Percentiles rank a stretch among this genome's conserved stretches.
These are phyloP conservation scores for Dione vanillae DNA, from an alignment of 2,888 invertebrate species.

Conservation along the genomic window DNA sequence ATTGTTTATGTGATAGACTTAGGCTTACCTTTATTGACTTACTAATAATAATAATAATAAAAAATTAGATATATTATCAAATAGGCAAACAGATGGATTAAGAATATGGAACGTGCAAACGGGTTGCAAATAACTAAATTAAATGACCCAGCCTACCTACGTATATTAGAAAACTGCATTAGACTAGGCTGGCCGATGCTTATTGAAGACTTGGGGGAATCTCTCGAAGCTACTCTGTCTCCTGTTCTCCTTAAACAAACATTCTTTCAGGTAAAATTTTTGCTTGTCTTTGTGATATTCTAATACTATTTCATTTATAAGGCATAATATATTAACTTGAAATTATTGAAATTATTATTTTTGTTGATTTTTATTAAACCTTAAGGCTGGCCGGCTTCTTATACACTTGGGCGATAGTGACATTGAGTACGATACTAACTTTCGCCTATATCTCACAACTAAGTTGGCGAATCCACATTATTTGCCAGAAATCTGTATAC, in stretches of 20 bases:
- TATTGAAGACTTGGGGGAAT: slow-evolving; percentile 94
- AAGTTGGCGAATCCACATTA: slow-evolving; percentile 97
- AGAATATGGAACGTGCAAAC: slow-evolving; percentile 92
- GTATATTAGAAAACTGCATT: slow-evolving; percentile 91
- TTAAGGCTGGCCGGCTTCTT: slow-evolving; percentile 89
- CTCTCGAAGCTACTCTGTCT: slow-evolving; percentile 92
- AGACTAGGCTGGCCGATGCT: slow-evolving; percentile 93
- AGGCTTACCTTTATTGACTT: too few relatives aligned
- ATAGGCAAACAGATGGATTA: slow-evolving; percentile 95
- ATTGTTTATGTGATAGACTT: too few relatives aligned
- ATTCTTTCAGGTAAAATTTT: slow-evolving; percentile 85
- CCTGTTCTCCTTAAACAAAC: slow-evolving; percentile 93
- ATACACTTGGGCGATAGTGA: slow-evolving; percentile 94
- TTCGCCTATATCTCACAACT: slow-evolving; percentile 95
- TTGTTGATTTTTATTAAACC: background rate
- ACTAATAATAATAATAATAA: too few relatives aligned
- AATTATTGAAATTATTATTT: background rate
- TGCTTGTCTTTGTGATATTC: too few relatives aligned
- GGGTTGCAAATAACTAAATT: slow-evolving; percentile 91
- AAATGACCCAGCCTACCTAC: slow-evolving; percentile 89
- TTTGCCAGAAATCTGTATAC: slow-evolving; percentile 95
- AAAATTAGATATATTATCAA: background rate
- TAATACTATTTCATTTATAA: too few relatives aligned
- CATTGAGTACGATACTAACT: slow-evolving; percentile 94
- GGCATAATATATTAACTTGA: background rate